Base-by-base conservation (phyloP, 2,888 invertebrate species). In the Disparrhopalites patrizii region DNA sequence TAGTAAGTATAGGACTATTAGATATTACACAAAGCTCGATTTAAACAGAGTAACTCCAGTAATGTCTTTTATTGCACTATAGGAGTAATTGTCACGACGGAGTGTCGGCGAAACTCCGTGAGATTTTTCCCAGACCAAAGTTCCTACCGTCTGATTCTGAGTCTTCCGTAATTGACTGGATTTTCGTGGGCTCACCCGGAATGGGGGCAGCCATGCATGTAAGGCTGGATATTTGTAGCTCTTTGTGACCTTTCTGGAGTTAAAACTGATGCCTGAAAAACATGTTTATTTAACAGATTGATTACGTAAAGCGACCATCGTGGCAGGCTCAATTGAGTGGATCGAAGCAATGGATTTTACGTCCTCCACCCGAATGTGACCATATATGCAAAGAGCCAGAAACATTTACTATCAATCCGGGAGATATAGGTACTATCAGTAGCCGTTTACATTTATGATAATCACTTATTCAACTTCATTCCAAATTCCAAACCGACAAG, bases 281-380 rank as follows among this genome's bases (percentile, higher is more conserved):
- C 18, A 55, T 27, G 28, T n/a, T 15, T n/a, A 2, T 27, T 15
- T 55, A 83, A 55, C 78, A 93, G 93, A 81, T 94, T 78, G 94
- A 94, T 80, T 93, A 91, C 78, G 94, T 94, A 73, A 87, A 89
- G 73, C 85, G 93, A 68, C 83, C 94, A 31, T 93, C 93, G 85
- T 94, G 94, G 94, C 94, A 94, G 81, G 93, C 92, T 2, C 93
- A 94, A 81, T 83, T 94, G 18, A 83, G 84, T 74, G 94, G 94
- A 0, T 86, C 85, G 75, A 95, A 94, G 81, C 87, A 84, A 13
- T 95, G 94, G 94, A 82, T 83, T 23, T 85, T 88, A 15, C 93
- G 94, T 0, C 88, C 91, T 0, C 90, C 91, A 0, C 90, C 92
- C 0, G 93, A 93, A 81, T 93, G 93, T 81, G 90, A 93, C 78